Conservation (phyloP, 2,888 invertebrate species). For the Chydorus sphaericus region DNA sequence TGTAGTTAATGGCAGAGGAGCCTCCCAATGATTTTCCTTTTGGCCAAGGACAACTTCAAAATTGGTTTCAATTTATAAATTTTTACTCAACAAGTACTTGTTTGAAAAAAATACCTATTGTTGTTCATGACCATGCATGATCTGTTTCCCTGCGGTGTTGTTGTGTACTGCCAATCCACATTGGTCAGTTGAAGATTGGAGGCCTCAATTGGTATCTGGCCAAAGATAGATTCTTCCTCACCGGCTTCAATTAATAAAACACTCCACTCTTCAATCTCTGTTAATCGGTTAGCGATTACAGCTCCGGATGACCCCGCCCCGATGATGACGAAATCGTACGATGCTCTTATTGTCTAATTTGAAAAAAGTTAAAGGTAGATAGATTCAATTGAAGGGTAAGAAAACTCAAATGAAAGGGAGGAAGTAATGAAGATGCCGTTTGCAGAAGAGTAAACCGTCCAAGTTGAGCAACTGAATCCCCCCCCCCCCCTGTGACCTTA, state of each 20-base stretch:
- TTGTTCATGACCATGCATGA: constrained; percentile 5
- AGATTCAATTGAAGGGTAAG: too few relatives aligned
- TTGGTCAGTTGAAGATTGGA: constrained; percentile 53
- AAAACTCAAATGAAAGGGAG: too few relatives aligned
- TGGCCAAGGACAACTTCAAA: not conserved
- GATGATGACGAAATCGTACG: constrained; percentile 41
- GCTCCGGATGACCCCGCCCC: constrained; percentile 55
- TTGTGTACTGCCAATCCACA: constrained; percentile 68
- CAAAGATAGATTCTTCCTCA: constrained; percentile 50
- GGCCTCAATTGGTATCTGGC: constrained; percentile 56
- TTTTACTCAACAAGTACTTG: too few relatives aligned
- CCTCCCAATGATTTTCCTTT: constrained; percentile 44
- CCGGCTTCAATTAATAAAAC: constrained; percentile 56
- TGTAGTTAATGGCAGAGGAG: constrained; percentile 72
- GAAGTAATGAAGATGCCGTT: too few relatives aligned
- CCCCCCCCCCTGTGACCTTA: too few relatives aligned
- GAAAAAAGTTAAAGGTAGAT: too few relatives aligned
- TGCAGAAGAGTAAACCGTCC: too few relatives aligned
- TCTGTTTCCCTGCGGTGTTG: constrained; percentile 45
- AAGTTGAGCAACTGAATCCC: too few relatives aligned
- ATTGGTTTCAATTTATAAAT: too few relatives aligned
- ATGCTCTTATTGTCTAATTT: not conserved
- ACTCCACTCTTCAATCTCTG: constrained; percentile 51
- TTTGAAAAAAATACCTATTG: too few relatives aligned
- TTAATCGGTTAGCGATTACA: constrained; percentile 52